phyloP scores from a whole-genome alignment of 1,140 invertebrate genomes.

The Ridgeia piscesae region DNA sequence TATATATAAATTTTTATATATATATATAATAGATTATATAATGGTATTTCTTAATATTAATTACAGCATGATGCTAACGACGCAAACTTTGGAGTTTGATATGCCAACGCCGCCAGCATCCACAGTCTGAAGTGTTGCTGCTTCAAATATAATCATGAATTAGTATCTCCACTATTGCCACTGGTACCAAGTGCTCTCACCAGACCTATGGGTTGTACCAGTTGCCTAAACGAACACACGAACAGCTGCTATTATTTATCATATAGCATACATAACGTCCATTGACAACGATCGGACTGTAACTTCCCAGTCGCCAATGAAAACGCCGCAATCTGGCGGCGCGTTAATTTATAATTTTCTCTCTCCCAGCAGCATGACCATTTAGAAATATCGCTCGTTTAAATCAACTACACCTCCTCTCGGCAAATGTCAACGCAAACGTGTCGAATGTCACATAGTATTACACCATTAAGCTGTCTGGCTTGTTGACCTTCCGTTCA shows the following conservation, averaged over 20 bases:
- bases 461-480: neutral
- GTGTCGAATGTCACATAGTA: neutral
- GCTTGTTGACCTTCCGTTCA: constrained; percentile 8
- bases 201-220: neutral
- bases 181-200: no score
- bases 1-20: no score
- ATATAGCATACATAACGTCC: neutral
- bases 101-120: neutral
- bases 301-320: neutral
- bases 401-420: neutral
- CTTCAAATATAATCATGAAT: neutral
- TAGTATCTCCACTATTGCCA: neutral
- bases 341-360: neutral
- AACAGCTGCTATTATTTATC: neutral
- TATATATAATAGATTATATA: no score
- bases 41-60: neutral
- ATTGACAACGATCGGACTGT: neutral
- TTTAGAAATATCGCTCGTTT: neutral
- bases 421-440: neutral
- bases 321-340: neutral
- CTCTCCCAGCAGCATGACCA: neutral
- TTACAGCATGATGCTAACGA: neutral
- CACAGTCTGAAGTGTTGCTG: neutral
- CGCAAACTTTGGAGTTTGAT: neutral
- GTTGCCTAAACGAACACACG: neutral